A percentile compares a stretch with the other conserved stretches of the same genome.
These are phyloP conservation scores for Trissolcus basalis DNA, from an alignment of 1,140 invertebrate genomes.

Conservation along the genomic window DNA sequence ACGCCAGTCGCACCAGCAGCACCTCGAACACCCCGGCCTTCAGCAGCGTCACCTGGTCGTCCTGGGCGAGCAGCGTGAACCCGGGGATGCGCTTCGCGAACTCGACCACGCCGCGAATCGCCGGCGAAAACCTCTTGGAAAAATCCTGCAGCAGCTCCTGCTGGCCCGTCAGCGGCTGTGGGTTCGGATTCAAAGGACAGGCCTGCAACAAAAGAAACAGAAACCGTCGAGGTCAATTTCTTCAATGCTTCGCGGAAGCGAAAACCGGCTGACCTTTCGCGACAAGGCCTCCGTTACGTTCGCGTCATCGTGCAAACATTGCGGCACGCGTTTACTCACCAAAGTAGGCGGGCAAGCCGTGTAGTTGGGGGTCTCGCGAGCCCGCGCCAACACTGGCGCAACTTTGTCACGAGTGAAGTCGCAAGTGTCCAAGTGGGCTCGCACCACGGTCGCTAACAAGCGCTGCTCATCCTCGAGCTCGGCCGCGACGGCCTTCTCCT, in stretches of 20 bases:
- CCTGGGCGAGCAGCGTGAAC: constrained; percentile 94
- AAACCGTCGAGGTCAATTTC: constrained; percentile 29
- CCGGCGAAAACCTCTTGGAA: constrained; percentile 94
- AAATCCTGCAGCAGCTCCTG: constrained; percentile 91
- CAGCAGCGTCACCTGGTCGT: constrained; percentile 96
- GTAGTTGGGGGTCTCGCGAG: constrained; percentile 91
- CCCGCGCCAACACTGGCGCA: constrained; percentile 87
- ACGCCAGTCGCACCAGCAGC: constrained; percentile 92
- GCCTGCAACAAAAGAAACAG: constrained; percentile 81
- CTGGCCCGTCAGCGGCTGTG: constrained; percentile 85
- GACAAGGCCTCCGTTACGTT: no score
- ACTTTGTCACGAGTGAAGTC: constrained; percentile 96
- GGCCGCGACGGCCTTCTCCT: constrained; percentile 90
- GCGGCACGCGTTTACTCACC: constrained; percentile 78
- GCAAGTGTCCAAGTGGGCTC: constrained; percentile 95
- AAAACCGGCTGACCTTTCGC: constrained; percentile 47
- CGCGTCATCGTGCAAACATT: no score
- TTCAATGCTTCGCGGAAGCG: constrained; percentile 10
- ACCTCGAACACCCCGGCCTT: constrained; percentile 97
- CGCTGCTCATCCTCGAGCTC: constrained; percentile 94
- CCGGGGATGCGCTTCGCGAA: constrained; percentile 98
- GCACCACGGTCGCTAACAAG: constrained; percentile 88
- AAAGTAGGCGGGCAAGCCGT: constrained; percentile 87
- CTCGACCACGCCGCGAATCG: constrained; percentile 96
- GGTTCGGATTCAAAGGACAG: constrained; percentile 95